Evolutionary conservation across 1,140 invertebrate species (phyloP).

Genomic region (Bombus waltoni): DNA sequence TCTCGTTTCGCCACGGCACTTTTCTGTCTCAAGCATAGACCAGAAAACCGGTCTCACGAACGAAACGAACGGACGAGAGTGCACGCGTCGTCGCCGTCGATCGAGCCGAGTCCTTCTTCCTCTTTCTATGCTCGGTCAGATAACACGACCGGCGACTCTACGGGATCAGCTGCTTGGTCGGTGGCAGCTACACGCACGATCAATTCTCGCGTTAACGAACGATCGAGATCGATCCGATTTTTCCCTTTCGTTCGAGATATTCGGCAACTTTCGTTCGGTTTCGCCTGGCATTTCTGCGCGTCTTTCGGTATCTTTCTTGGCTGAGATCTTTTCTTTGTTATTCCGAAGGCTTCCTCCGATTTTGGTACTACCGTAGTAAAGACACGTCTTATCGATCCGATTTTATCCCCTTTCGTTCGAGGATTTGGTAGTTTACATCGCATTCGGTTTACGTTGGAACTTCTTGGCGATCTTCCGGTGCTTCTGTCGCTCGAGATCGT

Average conservation of each 20-base stretch:
- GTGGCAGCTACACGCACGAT: conserved; percentile 49
- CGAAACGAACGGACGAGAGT: conserved; percentile 18
- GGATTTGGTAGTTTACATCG: no score
- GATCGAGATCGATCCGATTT: background rate
- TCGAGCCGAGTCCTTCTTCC: background rate
- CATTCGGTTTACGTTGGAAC: no score
- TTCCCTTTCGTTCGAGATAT: background rate
- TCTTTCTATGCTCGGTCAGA: background rate
- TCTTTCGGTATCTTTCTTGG: no score
- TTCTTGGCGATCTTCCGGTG: accelerated
- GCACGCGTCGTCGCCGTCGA: background rate
- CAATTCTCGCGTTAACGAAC: conserved; percentile 10
- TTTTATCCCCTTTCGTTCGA: no score
- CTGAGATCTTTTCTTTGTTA: background rate
- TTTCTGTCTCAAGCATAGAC: conserved; percentile 53
- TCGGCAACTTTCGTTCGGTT: background rate
- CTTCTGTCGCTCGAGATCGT: no score
- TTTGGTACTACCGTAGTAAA: no score
- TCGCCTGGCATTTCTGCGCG: no score
- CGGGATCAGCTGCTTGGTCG: conserved; percentile 37
- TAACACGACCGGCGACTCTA: background rate
- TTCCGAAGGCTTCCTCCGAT: background rate
- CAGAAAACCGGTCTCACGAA: conserved; percentile 58
- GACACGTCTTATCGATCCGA: no score
- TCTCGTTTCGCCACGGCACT: conserved; percentile 64